Conservation (phyloP, 2,888 invertebrate species). For the Thyatira batis region DNA sequence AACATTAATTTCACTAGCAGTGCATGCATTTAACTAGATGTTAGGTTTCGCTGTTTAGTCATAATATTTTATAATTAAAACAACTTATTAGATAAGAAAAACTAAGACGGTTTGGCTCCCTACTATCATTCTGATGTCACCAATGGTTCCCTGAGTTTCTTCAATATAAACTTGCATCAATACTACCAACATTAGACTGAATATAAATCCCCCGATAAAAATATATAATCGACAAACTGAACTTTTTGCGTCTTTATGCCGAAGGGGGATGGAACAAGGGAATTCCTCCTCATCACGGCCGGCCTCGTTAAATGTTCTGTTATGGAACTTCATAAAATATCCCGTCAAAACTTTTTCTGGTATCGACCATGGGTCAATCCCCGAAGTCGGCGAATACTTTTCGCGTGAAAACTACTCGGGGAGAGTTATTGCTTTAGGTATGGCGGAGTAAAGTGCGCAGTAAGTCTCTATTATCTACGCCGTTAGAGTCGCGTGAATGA, state of each 20-base stretch:
- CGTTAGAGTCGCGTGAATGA: conserved; percentile 79
- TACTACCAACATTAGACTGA: neutral
- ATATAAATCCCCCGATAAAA: neutral
- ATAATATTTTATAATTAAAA: too few relatives aligned
- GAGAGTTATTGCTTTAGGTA: conserved; percentile 75
- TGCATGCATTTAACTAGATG: too few relatives aligned
- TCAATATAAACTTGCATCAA: neutral
- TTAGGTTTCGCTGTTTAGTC: neutral
- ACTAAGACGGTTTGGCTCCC: too few relatives aligned
- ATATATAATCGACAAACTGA: conserved; percentile 3
- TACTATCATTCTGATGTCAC: neutral
- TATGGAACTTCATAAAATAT: conserved; percentile 40
- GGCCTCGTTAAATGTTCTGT: conserved; percentile 38
- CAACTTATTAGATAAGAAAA: neutral
- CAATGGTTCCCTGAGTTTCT: neutral
- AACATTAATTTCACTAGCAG: too few relatives aligned
- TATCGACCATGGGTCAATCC: conserved; percentile 47
- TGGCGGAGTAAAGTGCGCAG: conserved; percentile 76
- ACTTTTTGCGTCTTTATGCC: conserved; percentile 33
- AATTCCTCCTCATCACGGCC: conserved; percentile 24
- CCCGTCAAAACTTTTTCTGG: conserved; percentile 44
- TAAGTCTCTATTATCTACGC: conserved; percentile 80
- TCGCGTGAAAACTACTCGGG: conserved; percentile 62
- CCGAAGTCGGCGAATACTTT: conserved; percentile 47
- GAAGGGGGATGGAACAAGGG: conserved; percentile 11